Evolutionary conservation across 2,113 vertebrate genomes (phyloP).

Genomic region (Sinocyclocheilus grahami): DNA sequence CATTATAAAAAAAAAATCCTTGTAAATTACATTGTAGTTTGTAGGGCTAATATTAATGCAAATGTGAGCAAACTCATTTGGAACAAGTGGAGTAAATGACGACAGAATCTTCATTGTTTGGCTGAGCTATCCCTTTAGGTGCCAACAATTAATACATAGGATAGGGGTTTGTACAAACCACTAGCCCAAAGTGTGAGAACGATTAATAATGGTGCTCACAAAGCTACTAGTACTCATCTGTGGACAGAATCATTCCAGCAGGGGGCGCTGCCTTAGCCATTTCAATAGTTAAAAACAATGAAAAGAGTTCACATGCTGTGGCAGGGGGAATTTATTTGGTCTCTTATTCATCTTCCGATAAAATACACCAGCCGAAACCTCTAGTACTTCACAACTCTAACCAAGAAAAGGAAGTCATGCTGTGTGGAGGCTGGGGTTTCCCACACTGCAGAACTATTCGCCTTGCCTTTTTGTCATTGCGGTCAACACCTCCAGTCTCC

Average conservation of each 20-base stretch:
- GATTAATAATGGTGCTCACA: background rate
- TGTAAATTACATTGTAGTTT: too few species aligned
- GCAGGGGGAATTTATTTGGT: background rate
- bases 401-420: constrained; percentile 28
- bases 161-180: background rate
- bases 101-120: too few species aligned
- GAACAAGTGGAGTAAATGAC: too few species aligned
- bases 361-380: constrained; percentile 36
- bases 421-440: constrained; percentile 32
- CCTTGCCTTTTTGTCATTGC: background rate
- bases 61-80: too few species aligned
- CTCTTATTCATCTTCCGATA: constrained; percentile 40
- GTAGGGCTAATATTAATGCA: too few species aligned
- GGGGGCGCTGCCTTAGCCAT: background rate
- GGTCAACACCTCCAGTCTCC: constrained; percentile 36
- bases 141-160: background rate
- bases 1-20: too few species aligned
- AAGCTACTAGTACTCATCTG: background rate
- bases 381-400: background rate
- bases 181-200: background rate
- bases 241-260: background rate
- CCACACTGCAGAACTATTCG: background rate
- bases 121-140: background rate
- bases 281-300: background rate
- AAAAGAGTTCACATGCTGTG: background rate